phyloP scores from a whole-genome alignment of 2,113 vertebrate genomes.

The Thalassoma bifasciatum region DNA sequence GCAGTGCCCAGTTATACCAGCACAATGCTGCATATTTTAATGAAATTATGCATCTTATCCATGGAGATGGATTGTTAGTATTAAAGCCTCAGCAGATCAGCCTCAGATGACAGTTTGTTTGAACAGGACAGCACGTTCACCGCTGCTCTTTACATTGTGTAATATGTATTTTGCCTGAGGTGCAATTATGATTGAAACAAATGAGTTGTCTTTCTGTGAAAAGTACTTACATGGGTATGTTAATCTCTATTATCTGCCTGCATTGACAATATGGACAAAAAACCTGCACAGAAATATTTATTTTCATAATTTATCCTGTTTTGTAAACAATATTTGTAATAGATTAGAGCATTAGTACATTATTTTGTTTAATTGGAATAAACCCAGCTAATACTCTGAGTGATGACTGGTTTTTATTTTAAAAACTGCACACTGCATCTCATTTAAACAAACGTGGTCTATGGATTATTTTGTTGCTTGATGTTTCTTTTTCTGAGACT shows the following conservation, averaged over 20 bases:
- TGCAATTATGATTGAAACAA: constrained; percentile 22
- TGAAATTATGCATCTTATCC: constrained; percentile 12
- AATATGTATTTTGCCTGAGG: constrained; percentile 28
- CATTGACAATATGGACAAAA: constrained; percentile 52
- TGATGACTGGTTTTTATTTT: constrained; percentile 6
- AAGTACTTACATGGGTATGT: constrained; percentile 15
- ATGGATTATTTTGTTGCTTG: neutral
- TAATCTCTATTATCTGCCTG: constrained; percentile 56
- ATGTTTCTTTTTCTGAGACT: neutral
- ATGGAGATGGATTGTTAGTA: neutral
- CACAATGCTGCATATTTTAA: constrained; percentile 23
- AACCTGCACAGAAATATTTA: constrained; percentile 76
- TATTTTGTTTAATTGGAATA: constrained; percentile 75
- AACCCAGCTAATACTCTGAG: constrained; percentile 52
- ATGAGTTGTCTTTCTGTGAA: constrained; percentile 30
- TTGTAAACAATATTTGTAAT: constrained; percentile 74
- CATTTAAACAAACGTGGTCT: rapidly evolving
- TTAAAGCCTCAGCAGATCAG: neutral
- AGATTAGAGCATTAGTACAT: constrained; percentile 52
- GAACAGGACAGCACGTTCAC: constrained; percentile 8
- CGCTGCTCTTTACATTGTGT: constrained; percentile 21
- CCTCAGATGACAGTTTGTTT: constrained; percentile 14
- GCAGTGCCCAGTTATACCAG: constrained; percentile 3
- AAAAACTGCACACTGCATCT: neutral
- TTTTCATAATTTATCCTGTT: constrained; percentile 78